A percentile compares a stretch with the other conserved stretches of the same genome.
Conservation (phyloP, 2,797 vertebrate genomes). For the Anguilla marmorata region DNA sequence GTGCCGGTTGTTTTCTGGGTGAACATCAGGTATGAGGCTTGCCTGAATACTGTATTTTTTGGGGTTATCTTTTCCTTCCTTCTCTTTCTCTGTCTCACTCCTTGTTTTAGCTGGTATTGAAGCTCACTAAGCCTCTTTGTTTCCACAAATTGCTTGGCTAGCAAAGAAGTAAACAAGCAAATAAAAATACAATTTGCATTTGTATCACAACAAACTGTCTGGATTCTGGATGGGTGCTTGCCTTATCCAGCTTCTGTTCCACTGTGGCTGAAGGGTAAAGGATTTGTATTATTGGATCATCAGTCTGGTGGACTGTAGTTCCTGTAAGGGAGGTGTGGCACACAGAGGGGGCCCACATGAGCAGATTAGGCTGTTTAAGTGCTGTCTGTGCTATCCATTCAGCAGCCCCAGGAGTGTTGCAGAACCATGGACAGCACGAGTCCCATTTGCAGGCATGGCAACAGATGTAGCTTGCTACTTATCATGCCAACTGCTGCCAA, state of each 20-base stretch:
- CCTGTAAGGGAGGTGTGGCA: background rate
- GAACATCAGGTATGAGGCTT: background rate
- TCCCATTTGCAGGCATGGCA: background rate
- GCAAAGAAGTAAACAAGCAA: background rate
- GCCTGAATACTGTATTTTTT: background rate
- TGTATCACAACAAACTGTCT: background rate
- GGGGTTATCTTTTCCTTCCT: background rate
- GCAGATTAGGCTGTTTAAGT: background rate
- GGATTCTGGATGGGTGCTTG: background rate
- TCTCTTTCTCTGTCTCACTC: background rate
- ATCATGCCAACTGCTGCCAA: background rate
- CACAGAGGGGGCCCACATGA: background rate
- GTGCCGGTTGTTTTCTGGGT: background rate
- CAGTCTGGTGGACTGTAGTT: background rate
- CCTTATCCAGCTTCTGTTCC: conserved; percentile 25
- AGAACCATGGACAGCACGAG: background rate
- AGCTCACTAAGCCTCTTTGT: conserved; percentile 26
- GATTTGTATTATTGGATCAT: background rate
- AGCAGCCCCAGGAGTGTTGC: background rate
- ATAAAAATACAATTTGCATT: conserved; percentile 22
- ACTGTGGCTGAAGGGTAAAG: background rate
- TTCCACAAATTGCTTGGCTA: background rate
- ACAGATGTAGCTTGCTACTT: background rate
- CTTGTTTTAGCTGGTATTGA: background rate
- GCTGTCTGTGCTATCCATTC: background rate